Evolutionary conservation across 2,888 invertebrate genomes (phyloP), one percentile per base, ranked within the genome.

Genomic region (Lacanobia oleracea): DNA sequence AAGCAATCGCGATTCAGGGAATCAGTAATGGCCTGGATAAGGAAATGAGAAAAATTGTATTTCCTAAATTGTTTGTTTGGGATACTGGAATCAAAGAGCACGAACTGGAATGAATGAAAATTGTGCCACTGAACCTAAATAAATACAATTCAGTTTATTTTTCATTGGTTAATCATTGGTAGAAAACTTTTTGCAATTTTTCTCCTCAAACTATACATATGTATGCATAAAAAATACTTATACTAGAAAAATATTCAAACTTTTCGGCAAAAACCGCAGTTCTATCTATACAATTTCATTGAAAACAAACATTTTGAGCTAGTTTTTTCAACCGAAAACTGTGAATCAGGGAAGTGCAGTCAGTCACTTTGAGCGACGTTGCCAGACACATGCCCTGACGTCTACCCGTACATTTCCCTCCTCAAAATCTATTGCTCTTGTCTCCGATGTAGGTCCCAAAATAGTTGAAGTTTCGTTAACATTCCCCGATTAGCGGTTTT

Each of bases 401-500:
- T 72, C 23, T 60, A 54, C 66, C n/a, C 68, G 67, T 70, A 72
- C 68, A 67, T 78, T 78, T 75, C 10, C 3, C 67, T 62, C 59
- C 70, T 81, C 72, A 60, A 79, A 81, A 83, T 79, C 79, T 75
- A 76, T 70, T 53, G 60, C 70, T 72, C 8, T 64, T 65, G 33
- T 51, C 74, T 66, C 76, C 62, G 18, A 69, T 77, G 64, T 74
- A 67, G 65, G 63, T 59, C 33, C 70, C 61, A 69, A 59, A 79
- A 84, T 84, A 82, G 79, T 82, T 84, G 33, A 82, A 84, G 60
- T 82, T 83, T 75, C 27, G 67, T 43, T 48, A 79, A 82, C 84
- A 77, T 79, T 82, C 67, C 54, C 57, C 79, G 74, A 84, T 84
- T 84, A 82, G 83, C 53, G 84, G 84, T 84, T 83, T 79, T 72